Evolutionary conservation across 37 sponge, comb jelly and placozoan species (phyloP).

Genomic region (Ianthella basta): DNA sequence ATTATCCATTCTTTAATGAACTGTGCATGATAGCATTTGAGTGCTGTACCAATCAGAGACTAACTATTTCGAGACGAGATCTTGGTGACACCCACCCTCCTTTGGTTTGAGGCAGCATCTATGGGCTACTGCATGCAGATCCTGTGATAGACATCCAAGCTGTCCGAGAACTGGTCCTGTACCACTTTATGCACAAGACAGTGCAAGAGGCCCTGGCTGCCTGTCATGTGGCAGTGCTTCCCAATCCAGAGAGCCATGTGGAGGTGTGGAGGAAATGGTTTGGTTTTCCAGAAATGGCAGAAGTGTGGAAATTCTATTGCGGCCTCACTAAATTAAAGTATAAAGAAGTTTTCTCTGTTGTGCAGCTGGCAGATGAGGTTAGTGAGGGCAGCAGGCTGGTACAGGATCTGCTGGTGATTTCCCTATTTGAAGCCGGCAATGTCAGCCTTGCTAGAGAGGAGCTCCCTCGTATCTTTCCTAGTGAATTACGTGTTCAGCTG

Average conservation of each 20-base stretch:
- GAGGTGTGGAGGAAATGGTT: neutral
- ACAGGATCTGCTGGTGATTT: neutral
- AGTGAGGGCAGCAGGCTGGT: too few relatives aligned
- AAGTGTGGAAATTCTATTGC: constrained; percentile 29
- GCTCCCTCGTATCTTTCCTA: neutral
- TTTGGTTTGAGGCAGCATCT: neutral
- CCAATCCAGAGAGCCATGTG: neutral
- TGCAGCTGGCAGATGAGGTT: neutral
- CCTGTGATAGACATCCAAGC: neutral
- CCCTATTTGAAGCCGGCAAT: neutral
- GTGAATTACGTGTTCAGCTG: neutral
- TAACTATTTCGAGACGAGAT: neutral
- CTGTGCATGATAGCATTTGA: neutral
- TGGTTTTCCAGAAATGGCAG: neutral
- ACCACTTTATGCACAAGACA: constrained; percentile 12
- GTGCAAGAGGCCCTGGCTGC: constrained; percentile 10
- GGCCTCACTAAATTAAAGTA: constrained; percentile 1
- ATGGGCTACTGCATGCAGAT: neutral
- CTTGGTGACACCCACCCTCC: neutral
- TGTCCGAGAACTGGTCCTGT: neutral
- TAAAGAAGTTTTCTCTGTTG: neutral
- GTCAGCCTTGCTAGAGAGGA: neutral
- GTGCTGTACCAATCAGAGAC: neutral
- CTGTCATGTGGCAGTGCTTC: neutral
- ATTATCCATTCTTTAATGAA: neutral